These are phyloP conservation scores for Dendroctonus ponderosae DNA, from an alignment of 1,140 invertebrate species.

Conservation along the genomic window DNA sequence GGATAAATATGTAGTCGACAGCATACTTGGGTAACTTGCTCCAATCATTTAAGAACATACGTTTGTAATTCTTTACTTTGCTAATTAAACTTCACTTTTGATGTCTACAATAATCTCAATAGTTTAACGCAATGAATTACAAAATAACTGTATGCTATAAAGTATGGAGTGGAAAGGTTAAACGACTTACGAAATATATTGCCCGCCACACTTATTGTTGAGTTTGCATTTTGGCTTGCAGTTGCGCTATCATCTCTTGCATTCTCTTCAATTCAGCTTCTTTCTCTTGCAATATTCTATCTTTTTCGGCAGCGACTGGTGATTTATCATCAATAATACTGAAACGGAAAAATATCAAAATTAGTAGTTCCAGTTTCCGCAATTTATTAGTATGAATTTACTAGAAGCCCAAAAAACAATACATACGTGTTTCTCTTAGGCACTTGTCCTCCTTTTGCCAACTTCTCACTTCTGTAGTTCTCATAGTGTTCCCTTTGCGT, in stretches of 20 bases:
- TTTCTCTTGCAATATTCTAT: slow-evolving; percentile 83
- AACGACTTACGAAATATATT: no score
- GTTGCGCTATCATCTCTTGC: slow-evolving; percentile 93
- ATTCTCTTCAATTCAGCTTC: slow-evolving; percentile 87
- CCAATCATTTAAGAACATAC: no score
- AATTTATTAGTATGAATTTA: not conserved
- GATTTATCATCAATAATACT: slow-evolving; percentile 49
- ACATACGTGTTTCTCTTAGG: slow-evolving; percentile 69
- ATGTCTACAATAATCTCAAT: no score
- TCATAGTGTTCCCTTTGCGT: slow-evolving; percentile 96
- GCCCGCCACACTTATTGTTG: slow-evolving; percentile 47
- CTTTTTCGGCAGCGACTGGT: slow-evolving; percentile 66
- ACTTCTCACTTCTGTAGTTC: slow-evolving; percentile 87
- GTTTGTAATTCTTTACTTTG: no score
- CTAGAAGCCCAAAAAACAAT: not conserved
- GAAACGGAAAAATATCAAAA: slow-evolving; percentile 18
- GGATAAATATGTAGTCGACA: not conserved
- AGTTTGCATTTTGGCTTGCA: slow-evolving; percentile 89
- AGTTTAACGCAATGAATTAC: no score
- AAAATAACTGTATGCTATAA: no score
- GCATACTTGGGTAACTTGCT: not conserved
- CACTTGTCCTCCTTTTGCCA: slow-evolving; percentile 76
- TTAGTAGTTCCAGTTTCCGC: no score
- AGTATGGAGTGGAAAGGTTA: no score
- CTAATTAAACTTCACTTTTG: no score